Evolutionary conservation across 2,888 invertebrate genomes (phyloP), one percentile per base, ranked within the genome.

Genomic region (Clistopyga incitator): DNA sequence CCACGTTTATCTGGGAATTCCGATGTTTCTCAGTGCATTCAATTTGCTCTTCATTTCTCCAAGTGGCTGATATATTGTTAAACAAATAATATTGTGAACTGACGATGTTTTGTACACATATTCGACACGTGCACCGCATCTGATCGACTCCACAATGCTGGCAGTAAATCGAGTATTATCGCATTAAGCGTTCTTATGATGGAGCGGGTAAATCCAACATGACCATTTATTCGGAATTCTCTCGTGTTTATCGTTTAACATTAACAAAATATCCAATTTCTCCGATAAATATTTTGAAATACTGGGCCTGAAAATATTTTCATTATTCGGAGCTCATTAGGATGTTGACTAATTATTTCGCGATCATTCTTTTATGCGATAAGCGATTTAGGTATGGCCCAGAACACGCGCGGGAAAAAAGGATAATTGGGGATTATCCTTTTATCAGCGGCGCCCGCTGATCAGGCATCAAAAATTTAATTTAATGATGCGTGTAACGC

Each of bases 401-500:
- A 67, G 56, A 34, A 45, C 56, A 77, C 64, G 52, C 74, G 65
- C 52, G 45, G 15, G 15, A 29, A 25, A 20, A n/a, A 13, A 23
- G 34, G 3, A 38, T 34, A 64, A 56, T 56, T 4, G 64, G 52
- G 47, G 50, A 20, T 18, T 29, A 61, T n/a, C n/a, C n/a, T n/a
- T n/a, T n/a, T n/a, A n/a, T n/a, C n/a, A n/a, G n/a, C n/a, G n/a
- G n/a, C 18, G 59, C 72, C 34, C 56, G 56, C 78, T 81, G 81
- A 81, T 72, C 34, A 59, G 81, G 88, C 84, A 85, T 85, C 86
- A 72, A 84, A 90, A 90, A 89, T 89, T 90, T 89, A 90, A 90
- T 90, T 89, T 89, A 89, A 90, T 86, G 90, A 90, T 82, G 88
- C 82, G 86, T 84, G 76, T 81, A 84, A 81, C 75, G 86, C 86